Conservation (phyloP, 2,888 invertebrate species). For the Cephonodes hylas region DNA sequence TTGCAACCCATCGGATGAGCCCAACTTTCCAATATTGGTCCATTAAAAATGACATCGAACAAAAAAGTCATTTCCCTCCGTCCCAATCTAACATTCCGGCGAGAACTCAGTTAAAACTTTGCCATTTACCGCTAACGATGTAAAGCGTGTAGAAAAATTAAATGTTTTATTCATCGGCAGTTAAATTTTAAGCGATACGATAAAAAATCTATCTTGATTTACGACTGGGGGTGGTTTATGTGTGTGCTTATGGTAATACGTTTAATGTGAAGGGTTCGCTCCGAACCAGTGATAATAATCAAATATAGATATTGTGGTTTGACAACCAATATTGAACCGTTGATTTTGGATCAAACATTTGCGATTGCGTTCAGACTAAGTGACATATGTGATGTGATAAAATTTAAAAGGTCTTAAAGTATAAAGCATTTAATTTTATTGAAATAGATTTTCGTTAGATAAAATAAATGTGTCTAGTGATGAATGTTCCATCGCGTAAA, state of each 20-base stretch:
- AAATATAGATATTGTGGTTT: constrained; percentile 1
- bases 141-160: constrained; percentile 50
- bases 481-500: too few species aligned
- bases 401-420: background rate
- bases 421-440: too few species aligned
- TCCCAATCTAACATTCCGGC: constrained; percentile 16
- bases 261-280: background rate
- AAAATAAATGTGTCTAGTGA: background rate
- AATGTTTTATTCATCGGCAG: constrained; percentile 71
- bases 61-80: constrained; percentile 16
- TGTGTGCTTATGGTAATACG: constrained; percentile 40
- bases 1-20: background rate
- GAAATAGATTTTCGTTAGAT: background rate
- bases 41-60: constrained; percentile 10
- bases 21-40: background rate
- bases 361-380: background rate
- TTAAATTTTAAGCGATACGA: constrained; percentile 56
- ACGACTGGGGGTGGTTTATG: constrained; percentile 43
- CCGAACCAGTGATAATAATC: constrained; percentile 16
- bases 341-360: background rate
- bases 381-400: background rate
- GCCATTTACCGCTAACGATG: constrained; percentile 28
- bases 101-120: constrained; percentile 35
- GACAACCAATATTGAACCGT: background rate
- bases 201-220: constrained; percentile 64